phyloP scores from a whole-genome alignment of 2,888 invertebrate genomes.

The Brachylomia viminalis region DNA sequence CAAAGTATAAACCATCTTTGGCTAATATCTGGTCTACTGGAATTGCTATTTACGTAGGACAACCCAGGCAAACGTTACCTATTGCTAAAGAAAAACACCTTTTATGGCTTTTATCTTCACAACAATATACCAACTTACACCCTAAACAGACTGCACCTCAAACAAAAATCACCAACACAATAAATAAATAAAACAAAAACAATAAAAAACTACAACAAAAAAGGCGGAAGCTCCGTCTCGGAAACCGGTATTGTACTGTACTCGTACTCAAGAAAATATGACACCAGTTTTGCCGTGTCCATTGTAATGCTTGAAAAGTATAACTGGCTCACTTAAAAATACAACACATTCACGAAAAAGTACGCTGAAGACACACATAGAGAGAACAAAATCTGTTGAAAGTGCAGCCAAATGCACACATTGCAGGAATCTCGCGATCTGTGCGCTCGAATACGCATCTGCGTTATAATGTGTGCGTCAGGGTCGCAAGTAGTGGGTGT shows the following conservation, averaged over 20 bases:
- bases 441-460: conserved; percentile 20
- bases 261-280: conserved; percentile 82
- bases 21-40: too few species aligned
- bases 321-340: conserved; percentile 63
- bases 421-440: background rate
- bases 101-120: too few species aligned
- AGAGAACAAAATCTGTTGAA: conserved; percentile 44
- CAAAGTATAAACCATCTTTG: too few species aligned
- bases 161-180: conserved; percentile 38
- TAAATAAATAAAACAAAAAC: conserved; percentile 62
- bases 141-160: conserved; percentile 25
- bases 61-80: too few species aligned
- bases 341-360: conserved; percentile 55
- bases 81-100: background rate
- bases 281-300: conserved; percentile 71
- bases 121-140: background rate
- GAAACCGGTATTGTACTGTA: conserved; percentile 73
- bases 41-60: background rate
- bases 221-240: conserved; percentile 72
- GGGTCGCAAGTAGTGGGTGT: conserved; percentile 53
- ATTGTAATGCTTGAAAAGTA: conserved; percentile 68
- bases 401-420: conserved; percentile 37
- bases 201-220: conserved; percentile 63
- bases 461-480: conserved; percentile 27
- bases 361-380: conserved; percentile 48